Conservation (phyloP, 2,113 vertebrate genomes). For the Elgaria multicarinata region DNA sequence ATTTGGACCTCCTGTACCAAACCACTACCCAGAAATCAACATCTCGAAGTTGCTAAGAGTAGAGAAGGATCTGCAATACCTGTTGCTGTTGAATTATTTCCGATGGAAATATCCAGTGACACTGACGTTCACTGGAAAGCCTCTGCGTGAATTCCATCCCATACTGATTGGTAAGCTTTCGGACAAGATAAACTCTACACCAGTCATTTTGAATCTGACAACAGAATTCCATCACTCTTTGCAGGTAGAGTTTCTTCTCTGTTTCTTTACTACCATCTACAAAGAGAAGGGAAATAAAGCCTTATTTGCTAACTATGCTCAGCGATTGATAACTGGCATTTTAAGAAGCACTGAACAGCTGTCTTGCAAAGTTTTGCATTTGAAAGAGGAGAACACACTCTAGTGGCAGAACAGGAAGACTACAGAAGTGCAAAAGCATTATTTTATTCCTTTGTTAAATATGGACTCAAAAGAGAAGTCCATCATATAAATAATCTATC, state of each 20-base stretch:
- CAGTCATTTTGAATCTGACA: constrained; percentile 78
- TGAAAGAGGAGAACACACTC: background rate
- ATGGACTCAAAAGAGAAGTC: background rate
- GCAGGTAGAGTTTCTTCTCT: constrained; percentile 63
- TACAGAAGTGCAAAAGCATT: background rate
- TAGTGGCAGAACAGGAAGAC: background rate
- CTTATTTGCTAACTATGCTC: background rate
- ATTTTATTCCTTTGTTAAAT: background rate
- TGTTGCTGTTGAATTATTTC: constrained; percentile 73
- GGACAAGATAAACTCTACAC: constrained; percentile 87
- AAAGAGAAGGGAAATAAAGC: background rate
- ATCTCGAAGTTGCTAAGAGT: background rate
- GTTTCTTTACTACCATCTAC: constrained; percentile 50
- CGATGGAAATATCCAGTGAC: constrained; percentile 87
- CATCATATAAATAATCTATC: background rate
- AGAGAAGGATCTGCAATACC: constrained; percentile 70
- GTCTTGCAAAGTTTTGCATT: background rate
- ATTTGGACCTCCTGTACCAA: background rate
- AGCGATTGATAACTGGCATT: background rate
- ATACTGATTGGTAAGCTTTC: constrained; percentile 80
- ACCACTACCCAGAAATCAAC: background rate
- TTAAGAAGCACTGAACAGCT: background rate
- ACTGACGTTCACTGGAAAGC: constrained; percentile 63
- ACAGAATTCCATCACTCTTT: constrained; percentile 75
- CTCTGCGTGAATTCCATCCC: constrained; percentile 87